Evolutionary conservation across 2,888 invertebrate species (phyloP).

Genomic region (Cephus spinipes): DNA sequence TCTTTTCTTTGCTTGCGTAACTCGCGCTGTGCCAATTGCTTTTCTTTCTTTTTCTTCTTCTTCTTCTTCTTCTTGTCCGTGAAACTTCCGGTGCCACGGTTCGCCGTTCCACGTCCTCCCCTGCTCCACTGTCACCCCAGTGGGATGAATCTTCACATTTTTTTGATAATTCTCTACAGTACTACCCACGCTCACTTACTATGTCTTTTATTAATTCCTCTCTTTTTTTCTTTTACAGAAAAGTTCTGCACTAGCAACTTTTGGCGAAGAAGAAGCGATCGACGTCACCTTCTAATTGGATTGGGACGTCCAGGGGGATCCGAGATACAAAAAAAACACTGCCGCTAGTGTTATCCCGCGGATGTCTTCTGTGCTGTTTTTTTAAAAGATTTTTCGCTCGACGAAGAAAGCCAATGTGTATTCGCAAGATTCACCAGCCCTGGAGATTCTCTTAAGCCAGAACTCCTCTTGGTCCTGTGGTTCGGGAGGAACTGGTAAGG

Average conservation of each 20-base stretch:
- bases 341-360: background rate
- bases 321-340: background rate
- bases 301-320: background rate
- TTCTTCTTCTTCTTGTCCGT: constrained; percentile 20
- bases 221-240: background rate
- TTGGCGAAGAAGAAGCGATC: background rate
- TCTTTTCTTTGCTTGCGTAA: background rate
- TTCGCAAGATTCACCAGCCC: background rate
- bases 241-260: background rate
- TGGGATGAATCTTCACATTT: background rate
- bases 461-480: background rate
- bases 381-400: background rate
- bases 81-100: constrained; percentile 1
- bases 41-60: constrained; percentile 18
- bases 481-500: background rate
- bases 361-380: background rate
- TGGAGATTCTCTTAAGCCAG: background rate
- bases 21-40: constrained; percentile 10
- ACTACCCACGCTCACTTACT: background rate
- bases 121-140: background rate
- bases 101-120: background rate
- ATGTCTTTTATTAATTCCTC: background rate
- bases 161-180: background rate
- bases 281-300: background rate
- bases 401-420: background rate